Evolutionary conservation across 2,113 vertebrate genomes (phyloP).

Genomic region (Brienomyrus longianalis): DNA sequence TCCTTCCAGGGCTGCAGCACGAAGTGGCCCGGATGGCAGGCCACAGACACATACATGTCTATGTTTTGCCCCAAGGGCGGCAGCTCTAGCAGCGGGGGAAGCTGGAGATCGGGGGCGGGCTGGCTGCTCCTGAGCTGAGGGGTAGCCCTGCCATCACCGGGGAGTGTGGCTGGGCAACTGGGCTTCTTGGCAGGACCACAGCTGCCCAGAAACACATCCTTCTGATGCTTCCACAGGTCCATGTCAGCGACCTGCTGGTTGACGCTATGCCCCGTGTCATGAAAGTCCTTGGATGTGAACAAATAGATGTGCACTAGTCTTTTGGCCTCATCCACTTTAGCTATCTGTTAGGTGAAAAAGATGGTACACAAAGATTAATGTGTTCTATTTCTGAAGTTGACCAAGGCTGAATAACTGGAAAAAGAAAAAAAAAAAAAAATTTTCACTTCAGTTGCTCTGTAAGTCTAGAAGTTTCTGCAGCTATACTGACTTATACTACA

Average conservation of each 20-base stretch:
- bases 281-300: slow-evolving; percentile 63
- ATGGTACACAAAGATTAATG: not conserved
- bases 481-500: not conserved
- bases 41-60: slow-evolving; percentile 81
- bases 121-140: not conserved
- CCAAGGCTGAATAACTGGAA: not conserved
- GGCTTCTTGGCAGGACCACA: slow-evolving; percentile 32
- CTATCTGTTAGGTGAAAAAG: slow-evolving; percentile 56
- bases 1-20: slow-evolving; percentile 86
- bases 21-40: slow-evolving; percentile 88
- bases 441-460: not conserved
- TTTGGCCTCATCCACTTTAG: slow-evolving; percentile 61
- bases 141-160: not conserved
- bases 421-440: not conserved
- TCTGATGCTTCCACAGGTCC: slow-evolving; percentile 76
- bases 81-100: slow-evolving; percentile 67
- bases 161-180: not conserved
- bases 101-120: not conserved
- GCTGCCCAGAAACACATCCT: slow-evolving; percentile 80
- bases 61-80: slow-evolving; percentile 73
- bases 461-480: not conserved
- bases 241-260: slow-evolving; percentile 72
- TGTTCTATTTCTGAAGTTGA: not conserved
- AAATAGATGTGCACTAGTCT: slow-evolving; percentile 68
- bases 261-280: slow-evolving; percentile 62